Percentiles rank a stretch among this genome's conserved stretches.
Conservation (phyloP, 2,797 vertebrate species). For the Lepidocolaptes lacrymiger region DNA sequence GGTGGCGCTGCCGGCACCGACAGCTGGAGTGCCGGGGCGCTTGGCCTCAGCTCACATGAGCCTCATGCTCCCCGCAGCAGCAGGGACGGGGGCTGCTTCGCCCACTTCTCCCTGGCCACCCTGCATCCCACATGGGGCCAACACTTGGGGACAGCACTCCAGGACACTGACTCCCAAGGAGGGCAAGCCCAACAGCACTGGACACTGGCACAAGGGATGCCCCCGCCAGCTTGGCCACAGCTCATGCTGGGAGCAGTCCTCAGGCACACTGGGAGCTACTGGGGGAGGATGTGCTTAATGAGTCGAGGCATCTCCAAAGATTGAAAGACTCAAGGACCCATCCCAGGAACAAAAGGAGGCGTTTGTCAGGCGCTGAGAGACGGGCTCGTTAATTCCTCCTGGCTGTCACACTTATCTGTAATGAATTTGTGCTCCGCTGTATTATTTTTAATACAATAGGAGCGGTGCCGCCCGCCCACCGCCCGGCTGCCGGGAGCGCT, state of each 20-base stretch:
- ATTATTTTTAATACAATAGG: constrained; percentile 75
- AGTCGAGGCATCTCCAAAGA: constrained; percentile 56
- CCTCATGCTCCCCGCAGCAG: not conserved
- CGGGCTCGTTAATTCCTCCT: constrained; percentile 67
- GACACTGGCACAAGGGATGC: not conserved
- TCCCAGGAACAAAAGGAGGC: constrained; percentile 70
- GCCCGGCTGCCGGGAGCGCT: constrained; percentile 61
- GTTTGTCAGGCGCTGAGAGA: constrained; percentile 69
- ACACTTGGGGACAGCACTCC: not conserved
- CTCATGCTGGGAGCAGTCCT: not conserved
- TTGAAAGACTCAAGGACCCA: constrained; percentile 63
- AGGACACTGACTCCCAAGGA: not conserved
- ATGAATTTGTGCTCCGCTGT: constrained; percentile 71
- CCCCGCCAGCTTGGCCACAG: not conserved
- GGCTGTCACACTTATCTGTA: constrained; percentile 71
- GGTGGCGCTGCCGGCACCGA: not conserved
- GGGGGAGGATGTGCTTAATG: constrained; percentile 46
- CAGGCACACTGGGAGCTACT: not conserved
- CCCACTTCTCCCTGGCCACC: not conserved
- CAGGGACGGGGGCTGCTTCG: not conserved
- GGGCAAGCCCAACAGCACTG: not conserved
- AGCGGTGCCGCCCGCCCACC: constrained; percentile 65
- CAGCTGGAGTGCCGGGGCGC: not conserved
- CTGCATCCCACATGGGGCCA: rapidly evolving
- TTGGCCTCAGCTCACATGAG: not conserved